Evolutionary conservation across 1,140 invertebrate genomes (phyloP), one percentile per base, ranked within the genome.

Genomic region (Mactra quadrangularis): DNA sequence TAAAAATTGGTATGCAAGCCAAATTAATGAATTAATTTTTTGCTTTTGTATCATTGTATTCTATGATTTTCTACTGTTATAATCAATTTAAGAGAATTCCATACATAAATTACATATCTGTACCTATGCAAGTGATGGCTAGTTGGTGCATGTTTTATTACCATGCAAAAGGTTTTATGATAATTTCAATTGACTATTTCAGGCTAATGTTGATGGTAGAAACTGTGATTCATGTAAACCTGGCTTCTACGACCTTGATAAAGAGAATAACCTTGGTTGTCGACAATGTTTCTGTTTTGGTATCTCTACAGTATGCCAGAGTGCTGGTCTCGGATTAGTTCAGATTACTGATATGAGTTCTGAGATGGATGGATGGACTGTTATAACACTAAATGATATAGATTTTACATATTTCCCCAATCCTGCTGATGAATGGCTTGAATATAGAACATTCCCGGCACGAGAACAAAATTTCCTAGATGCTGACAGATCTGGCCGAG

Each of bases 281-380:
- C 93, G 95, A 0, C 92, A 95, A 13, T 99, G 98, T 92, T 98
- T 96, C 94, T 99, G 98, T 93, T 99, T 98, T 29, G 97, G 97
- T 35, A 94, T 97, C 4, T 96, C 96, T 1, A 93, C 94, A 27
- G 92, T 94, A 25, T 99, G 98, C 89, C 82, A 86, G 22, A 90
- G 89, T 83, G 86, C 87, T 22, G 85, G 75, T 35, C 90, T 90
- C 84, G 89, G 89, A 38, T 96, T 97, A 95, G 95, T 95, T 3
- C 83, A 87, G 84, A 85, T 95, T 45, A 95, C 96, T 64, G 87
- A 88, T 50, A 81, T 89, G 70, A 77, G 74, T 35, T 87, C 70
- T 66, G 87, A 87, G n/a, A 83, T 89, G 82, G 83, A 74, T 71
- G 88, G 82, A 19, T 92, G 87, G 90, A 88, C 85, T 17, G 72